Percentiles rank a stretch among this genome's conserved stretches.
These are phyloP conservation scores for Oeneis ivallda DNA, from an alignment of 2,888 invertebrate species.

Conservation along the genomic window DNA sequence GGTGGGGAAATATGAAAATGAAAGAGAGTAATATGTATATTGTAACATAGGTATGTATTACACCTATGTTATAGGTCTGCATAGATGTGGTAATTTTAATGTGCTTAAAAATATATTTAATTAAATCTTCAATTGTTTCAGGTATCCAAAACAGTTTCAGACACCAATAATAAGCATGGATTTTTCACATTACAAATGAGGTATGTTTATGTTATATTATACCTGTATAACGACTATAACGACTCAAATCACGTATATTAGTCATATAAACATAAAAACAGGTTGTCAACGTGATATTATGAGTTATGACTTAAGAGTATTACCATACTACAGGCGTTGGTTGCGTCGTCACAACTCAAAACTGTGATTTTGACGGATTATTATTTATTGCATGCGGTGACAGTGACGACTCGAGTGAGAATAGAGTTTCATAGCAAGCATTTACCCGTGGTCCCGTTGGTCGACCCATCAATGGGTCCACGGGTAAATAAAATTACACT, in stretches of 20 bases:
- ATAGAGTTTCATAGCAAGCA: too few relatives aligned
- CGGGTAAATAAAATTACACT: too few relatives aligned
- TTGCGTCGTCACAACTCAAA: too few relatives aligned
- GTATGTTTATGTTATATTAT: conserved; percentile 11
- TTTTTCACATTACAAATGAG: conserved; percentile 8
- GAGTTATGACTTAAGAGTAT: neutral
- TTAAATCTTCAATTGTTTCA: conserved; percentile 10
- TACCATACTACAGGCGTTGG: neutral
- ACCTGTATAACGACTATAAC: conserved; percentile 2
- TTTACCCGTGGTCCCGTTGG: too few relatives aligned
- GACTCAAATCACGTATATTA: conserved; percentile 16
- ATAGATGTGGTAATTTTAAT: neutral
- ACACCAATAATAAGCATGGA: neutral
- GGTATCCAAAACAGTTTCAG: neutral
- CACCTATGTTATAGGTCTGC: too few relatives aligned
- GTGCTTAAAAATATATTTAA: neutral
- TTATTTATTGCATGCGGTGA: too few relatives aligned
- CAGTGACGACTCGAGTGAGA: too few relatives aligned
- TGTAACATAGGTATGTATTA: too few relatives aligned
- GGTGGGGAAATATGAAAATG: too few relatives aligned
- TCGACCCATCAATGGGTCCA: too few relatives aligned
- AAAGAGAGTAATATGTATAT: too few relatives aligned
- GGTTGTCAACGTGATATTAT: conserved; percentile 21
- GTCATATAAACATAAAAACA: conserved; percentile 21
- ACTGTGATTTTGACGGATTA: too few relatives aligned